Base-by-base conservation (phyloP, 2,888 invertebrate genomes). In the Cerastis rubricosa region DNA sequence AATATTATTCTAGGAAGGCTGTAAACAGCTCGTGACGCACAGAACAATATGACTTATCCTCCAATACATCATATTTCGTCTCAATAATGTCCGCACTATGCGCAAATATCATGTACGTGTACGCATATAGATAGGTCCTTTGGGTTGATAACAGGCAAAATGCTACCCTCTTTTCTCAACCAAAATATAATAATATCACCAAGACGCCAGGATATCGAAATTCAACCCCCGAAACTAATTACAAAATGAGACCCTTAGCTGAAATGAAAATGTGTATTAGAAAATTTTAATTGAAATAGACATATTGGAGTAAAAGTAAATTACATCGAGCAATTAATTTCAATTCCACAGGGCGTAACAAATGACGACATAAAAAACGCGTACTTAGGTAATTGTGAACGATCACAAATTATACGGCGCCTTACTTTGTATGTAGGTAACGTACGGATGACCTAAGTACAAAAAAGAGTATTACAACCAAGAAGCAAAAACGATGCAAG, bases 251-350 rank as follows among this genome's bases (percentile, higher is more conserved):
- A 76, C 40, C 67, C 43, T 68, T 63, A 19, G 35, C 45, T 76
- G 25, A 65, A 66, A 59, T 22, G 51, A 67, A 77, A 35, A 69
- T 14, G 0, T 59, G 47, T 57, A n/a, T 12, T 54, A 51, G 11
- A 22, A 66, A 76, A 78, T 49, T 74, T 65, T 49, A 81, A 76
- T 81, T 81, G 57, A 73, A 81, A 75, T 63, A 76, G 57, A 77
- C 54, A 80, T 69, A 78, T 79, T 78, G 40, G 59, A 86, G 63
- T 43, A 25, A 72, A 82, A 83, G 64, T 78, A 81, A 83, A 74
- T 83, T 83, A 76, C 66, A 72, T 25, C 14, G 5, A 76, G 67
- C 67, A 83, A 88, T 88, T 88, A 83, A 85, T 85, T 85, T 80
- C 80, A 85, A 81, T 86, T 79, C 72, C 71, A 29, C 66, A 63